Conservation (phyloP, 1,140 invertebrate species). For the Proales similis region DNA sequence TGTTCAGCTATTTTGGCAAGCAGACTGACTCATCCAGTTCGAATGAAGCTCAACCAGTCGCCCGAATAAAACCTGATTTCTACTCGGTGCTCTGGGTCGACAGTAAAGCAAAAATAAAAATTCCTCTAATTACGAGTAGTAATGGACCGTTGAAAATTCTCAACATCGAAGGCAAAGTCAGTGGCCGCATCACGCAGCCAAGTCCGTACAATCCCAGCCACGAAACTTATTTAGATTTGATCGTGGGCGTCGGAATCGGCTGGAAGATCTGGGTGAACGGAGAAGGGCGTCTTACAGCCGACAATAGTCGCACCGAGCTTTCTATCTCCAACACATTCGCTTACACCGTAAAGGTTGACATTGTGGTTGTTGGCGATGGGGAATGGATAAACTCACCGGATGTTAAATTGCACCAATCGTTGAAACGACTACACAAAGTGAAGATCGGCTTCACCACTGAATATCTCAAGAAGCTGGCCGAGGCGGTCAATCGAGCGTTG, state of each 20-base stretch:
- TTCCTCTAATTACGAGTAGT: not conserved
- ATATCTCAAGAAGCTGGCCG: too few species aligned
- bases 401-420: not conserved
- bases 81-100: not conserved
- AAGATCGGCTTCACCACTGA: too few species aligned
- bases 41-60: not conserved
- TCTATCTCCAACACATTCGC: not conserved
- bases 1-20: not conserved
- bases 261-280: too few species aligned
- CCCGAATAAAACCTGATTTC: not conserved
- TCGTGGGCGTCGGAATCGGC: too few species aligned
- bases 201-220: too few species aligned
- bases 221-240: too few species aligned
- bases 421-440: not conserved
- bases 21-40: not conserved
- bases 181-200: too few species aligned
- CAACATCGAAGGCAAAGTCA: too few species aligned
- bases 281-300: too few species aligned
- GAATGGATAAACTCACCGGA: not conserved
- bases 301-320: not conserved
- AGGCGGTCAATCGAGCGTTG: not conserved
- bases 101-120: not conserved
- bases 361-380: not conserved
- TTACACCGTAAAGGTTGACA: not conserved
- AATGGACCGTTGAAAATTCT: not conserved